Conservation (phyloP, 2,888 invertebrate genomes). For the Apamea sordens region DNA sequence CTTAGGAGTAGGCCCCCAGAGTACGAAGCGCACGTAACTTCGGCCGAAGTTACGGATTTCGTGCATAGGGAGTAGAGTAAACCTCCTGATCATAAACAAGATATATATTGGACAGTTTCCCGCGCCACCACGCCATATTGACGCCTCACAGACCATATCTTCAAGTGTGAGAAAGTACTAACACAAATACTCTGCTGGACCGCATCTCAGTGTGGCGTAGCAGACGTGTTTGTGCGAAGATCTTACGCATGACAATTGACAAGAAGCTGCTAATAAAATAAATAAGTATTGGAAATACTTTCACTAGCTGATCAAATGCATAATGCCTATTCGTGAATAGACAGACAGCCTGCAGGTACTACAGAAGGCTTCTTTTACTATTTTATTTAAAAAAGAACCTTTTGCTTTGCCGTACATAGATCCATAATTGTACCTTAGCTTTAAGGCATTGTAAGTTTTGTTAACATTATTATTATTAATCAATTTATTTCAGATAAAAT, state of each 20-base stretch:
- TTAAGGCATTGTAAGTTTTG: no score
- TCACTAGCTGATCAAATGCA: constrained; percentile 21
- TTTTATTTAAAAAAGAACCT: no score
- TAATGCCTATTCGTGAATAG: neutral
- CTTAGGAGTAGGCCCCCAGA: no score
- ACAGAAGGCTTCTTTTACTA: neutral
- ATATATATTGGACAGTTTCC: constrained; percentile 3
- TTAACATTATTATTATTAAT: no score
- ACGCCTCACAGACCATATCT: constrained; percentile 25
- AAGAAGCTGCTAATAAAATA: constrained; percentile 48
- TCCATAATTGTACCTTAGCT: no score
- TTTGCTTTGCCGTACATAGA: no score
- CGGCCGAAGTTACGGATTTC: no score
- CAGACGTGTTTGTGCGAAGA: constrained; percentile 35
- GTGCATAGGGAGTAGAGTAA: no score
- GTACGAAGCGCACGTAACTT: no score
- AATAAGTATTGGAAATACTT: constrained; percentile 43
- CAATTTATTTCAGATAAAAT: no score
- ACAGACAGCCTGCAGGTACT: no score
- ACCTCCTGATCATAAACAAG: neutral
- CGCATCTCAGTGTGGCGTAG: constrained; percentile 17
- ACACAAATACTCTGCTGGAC: constrained; percentile 34
- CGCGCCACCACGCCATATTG: constrained; percentile 12
- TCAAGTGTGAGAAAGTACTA: constrained; percentile 54
- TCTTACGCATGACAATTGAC: constrained; percentile 46